Conservation (phyloP, 1,140 invertebrate species). For the Magallana ariakensis region DNA sequence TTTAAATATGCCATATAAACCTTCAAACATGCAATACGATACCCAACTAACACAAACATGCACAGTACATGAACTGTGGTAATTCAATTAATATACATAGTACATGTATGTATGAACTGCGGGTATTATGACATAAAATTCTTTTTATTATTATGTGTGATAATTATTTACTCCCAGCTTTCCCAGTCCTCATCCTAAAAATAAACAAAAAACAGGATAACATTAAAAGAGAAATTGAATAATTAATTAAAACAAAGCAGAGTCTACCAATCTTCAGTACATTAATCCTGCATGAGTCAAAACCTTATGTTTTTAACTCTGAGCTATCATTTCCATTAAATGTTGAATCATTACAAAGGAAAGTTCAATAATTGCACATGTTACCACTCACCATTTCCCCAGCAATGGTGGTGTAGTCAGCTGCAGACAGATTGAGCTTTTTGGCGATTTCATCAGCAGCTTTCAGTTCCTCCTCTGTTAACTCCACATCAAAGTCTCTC, state of each 20-base stretch:
- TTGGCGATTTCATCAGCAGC: slow-evolving; percentile 74
- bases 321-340: no score
- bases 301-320: no score
- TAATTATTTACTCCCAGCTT: slow-evolving; percentile 69
- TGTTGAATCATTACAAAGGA: no score
- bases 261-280: no score
- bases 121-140: background rate
- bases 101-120: background rate
- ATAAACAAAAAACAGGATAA: background rate
- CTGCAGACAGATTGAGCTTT: slow-evolving; percentile 66
- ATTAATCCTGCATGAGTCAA: no score
- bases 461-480: slow-evolving; percentile 77
- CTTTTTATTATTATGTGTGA: background rate
- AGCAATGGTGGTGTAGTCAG: slow-evolving; percentile 61
- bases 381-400: slow-evolving; percentile 54
- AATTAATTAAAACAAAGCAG: no score
- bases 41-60: no score
- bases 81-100: background rate
- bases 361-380: no score
- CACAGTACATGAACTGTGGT: no score
- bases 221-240: no score
- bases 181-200: slow-evolving; percentile 75
- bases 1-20: no score
- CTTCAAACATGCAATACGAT: no score
- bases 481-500: slow-evolving; percentile 76